Evolutionary conservation across 2,797 vertebrate species (phyloP).

Genomic region (Cercopithecus mitis): DNA sequence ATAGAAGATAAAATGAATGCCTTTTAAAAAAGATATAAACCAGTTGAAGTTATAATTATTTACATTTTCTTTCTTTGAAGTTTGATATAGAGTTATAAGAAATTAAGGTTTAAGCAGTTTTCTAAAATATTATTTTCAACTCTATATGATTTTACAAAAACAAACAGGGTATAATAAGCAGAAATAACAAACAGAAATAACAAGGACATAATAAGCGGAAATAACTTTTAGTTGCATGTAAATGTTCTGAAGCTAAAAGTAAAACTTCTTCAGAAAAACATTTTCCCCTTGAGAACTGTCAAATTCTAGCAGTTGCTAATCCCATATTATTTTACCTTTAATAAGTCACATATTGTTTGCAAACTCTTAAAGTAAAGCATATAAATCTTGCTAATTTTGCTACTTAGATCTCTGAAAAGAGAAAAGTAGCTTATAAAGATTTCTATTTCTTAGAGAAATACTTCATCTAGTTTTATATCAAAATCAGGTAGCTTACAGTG

Average conservation of each 20-base stretch:
- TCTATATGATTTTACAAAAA: conserved; percentile 29
- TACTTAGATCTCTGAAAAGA: conserved; percentile 48
- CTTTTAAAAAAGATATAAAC: background rate
- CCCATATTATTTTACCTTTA: background rate
- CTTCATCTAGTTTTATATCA: conserved; percentile 25
- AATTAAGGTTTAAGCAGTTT: conserved; percentile 27
- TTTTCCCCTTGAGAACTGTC: background rate
- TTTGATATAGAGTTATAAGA: background rate
- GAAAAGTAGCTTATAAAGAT: conserved; percentile 44
- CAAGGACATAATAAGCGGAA: background rate
- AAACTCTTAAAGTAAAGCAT: conserved; percentile 31
- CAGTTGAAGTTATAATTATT: background rate
- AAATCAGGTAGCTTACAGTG: conserved; percentile 19
- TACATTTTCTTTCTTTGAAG: background rate
- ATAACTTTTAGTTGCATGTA: background rate
- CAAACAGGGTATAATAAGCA: background rate
- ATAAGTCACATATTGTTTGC: background rate
- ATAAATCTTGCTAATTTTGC: conserved; percentile 22
- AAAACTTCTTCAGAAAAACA: conserved; percentile 25
- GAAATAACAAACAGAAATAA: too few relatives aligned
- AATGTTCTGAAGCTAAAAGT: background rate
- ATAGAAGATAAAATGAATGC: background rate
- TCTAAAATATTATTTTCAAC: background rate
- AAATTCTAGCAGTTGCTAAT: background rate
- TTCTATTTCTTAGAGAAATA: conserved; percentile 64